Evolutionary conservation across 30 jellyfish, hydroid and myxozoan species (phyloP).

Genomic region (Catostylus mosaicus): DNA sequence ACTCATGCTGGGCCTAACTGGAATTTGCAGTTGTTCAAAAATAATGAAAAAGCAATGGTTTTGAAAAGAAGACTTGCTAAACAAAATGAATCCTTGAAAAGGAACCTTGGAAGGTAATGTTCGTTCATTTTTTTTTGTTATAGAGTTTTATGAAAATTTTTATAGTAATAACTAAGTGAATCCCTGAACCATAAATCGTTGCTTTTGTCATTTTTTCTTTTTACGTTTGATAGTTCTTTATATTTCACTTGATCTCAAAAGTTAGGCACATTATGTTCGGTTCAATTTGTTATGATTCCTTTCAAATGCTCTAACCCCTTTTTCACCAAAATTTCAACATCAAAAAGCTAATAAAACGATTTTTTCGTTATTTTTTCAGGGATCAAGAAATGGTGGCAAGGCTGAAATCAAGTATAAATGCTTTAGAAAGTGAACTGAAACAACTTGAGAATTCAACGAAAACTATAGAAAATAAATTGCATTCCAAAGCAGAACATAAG

Average conservation of each 20-base stretch:
- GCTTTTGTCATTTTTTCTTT: no score
- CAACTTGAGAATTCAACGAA: slow-evolving; percentile 31
- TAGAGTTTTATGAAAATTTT: neutral
- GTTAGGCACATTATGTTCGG: no score
- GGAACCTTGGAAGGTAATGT: slow-evolving; percentile 75
- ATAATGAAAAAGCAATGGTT: slow-evolving; percentile 60
- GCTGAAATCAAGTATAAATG: slow-evolving; percentile 4
- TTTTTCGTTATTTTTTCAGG: no score
- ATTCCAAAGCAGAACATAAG: slow-evolving; percentile 42
- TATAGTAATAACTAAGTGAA: no score
- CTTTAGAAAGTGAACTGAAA: slow-evolving; percentile 37
- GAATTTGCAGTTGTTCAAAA: slow-evolving; percentile 70
- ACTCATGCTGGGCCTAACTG: slow-evolving; percentile 20
- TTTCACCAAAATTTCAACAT: no score
- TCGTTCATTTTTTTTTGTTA: neutral
- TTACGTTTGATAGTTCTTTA: no score
- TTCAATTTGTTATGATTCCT: no score
- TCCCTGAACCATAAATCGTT: no score
- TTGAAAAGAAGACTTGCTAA: slow-evolving; percentile 58
- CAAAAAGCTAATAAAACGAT: no score
- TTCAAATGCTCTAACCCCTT: no score
- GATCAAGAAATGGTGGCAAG: slow-evolving; percentile 46
- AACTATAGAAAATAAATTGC: slow-evolving; percentile 30
- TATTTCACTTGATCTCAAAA: no score
- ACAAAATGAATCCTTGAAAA: slow-evolving; percentile 64